Base-by-base conservation (phyloP, 30 jellyfish, hydroid and myxozoan genomes). In the Aurelia aurita complex sp. Pacific region DNA sequence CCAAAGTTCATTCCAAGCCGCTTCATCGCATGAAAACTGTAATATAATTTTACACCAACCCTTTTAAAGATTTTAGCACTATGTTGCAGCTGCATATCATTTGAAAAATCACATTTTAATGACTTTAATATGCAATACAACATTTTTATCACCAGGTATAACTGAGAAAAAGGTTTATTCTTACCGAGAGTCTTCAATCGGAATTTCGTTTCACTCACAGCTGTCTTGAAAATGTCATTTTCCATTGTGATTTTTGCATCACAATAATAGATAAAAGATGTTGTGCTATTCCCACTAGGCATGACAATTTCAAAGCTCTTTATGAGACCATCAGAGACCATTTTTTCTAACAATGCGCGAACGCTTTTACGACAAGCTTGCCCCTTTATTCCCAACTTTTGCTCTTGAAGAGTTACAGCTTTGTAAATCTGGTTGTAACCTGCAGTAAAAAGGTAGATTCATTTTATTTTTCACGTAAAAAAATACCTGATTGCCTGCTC, bases 361-460 rank as follows among this genome's bases (percentile, higher is more conserved):
- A 83, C 34, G 74, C 92, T 83, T 57, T 57, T 83, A 36, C 92
- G 73, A 71, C 92, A 83, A 38, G 73, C 92, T 40, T 43, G 73
- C 42, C 73, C 92, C 69, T 70, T 70, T 19, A 70, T 53, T 2
- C 92, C 92, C 54, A 17, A 13, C 52, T 71, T 69, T 40, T 83
- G 66, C 76, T 83, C 92, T 23, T 19, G 19, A 1, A 18, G 73
- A 19, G 59, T 15, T 1, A 83, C 83, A 43, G 69, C 75, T 36
- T 83, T 83, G 80, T 57, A 83, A 11, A 83, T 64, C 32, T 40
- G 73, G 53, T 35, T 83, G n/a, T 52, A 10, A 17, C 92, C 92
- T 83, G 29, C 75, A n/a, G 29, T 16, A 29, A 29, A 42, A 80
- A 33, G 66, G 15, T 67, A 42, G 2, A 46, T 46, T 46, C 14